A percentile compares a stretch with the other conserved stretches of the same genome.
phyloP scores from a whole-genome alignment of 92 coral and sea anemone genomes.

The Paragorgia papillata region DNA sequence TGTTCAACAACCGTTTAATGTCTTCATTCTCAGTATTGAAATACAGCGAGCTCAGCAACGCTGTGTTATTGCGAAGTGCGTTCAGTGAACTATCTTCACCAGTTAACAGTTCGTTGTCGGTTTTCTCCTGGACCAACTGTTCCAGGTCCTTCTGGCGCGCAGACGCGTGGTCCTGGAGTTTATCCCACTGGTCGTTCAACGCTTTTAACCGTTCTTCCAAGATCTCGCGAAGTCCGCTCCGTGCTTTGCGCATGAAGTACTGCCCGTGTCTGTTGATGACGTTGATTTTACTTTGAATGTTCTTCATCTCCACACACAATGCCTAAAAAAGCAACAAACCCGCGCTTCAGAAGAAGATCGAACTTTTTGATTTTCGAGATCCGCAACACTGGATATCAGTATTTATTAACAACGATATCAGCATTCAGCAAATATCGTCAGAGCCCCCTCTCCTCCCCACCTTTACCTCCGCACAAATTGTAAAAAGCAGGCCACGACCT shows the following conservation, averaged over 20 bases:
- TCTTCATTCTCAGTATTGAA: conserved; percentile 44
- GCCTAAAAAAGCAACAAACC: conserved; percentile 59
- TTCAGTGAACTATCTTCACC: conserved; percentile 50
- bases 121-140: conserved; percentile 62
- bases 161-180: conserved; percentile 80
- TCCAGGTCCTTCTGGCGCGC: conserved; percentile 79
- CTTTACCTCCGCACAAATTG: too few species aligned
- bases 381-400: too few species aligned
- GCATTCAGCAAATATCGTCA: too few species aligned
- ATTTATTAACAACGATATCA: too few species aligned
- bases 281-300: conserved; percentile 86
- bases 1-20: conserved; percentile 27
- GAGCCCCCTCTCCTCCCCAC: too few species aligned
- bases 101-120: conserved; percentile 20
- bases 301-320: conserved; percentile 88
- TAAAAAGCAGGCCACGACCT: too few species aligned
- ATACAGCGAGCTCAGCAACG: conserved; percentile 78
- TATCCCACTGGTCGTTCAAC: conserved; percentile 84
- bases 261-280: conserved; percentile 80
- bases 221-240: conserved; percentile 81
- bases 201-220: conserved; percentile 87
- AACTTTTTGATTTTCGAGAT: too few species aligned
- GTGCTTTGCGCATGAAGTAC: conserved; percentile 65
- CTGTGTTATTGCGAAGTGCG: conserved; percentile 79
- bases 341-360: too few species aligned